Percentiles rank a stretch among this genome's conserved stretches.
Evolutionary conservation across 2,888 invertebrate species (phyloP).

Genomic region (Thumatha senex): DNA sequence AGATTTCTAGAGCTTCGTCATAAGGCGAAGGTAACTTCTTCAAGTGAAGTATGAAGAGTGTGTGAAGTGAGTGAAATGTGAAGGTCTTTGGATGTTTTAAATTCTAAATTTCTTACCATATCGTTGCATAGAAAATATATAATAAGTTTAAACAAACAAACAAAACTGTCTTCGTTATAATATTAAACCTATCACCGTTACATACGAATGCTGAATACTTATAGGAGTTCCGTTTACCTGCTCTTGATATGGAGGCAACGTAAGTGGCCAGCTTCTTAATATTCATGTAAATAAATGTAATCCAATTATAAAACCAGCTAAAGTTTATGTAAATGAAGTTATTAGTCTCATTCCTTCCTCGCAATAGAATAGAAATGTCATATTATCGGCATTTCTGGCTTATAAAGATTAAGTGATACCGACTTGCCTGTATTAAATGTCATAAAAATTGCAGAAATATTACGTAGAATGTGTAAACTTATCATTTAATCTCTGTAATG

Average conservation of each 20-base stretch:
- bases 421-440: too few relatives aligned
- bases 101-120: too few relatives aligned
- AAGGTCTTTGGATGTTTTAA: too few relatives aligned
- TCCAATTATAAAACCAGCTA: background rate
- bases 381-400: background rate
- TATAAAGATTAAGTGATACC: too few relatives aligned
- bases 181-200: background rate
- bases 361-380: background rate
- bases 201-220: background rate
- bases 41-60: too few relatives aligned
- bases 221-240: background rate
- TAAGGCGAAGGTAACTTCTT: too few relatives aligned
- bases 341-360: background rate
- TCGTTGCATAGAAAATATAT: too few relatives aligned
- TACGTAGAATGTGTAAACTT: too few relatives aligned
- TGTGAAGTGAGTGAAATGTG: too few relatives aligned
- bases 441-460: too few relatives aligned
- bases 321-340: background rate
- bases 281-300: slow-evolving; percentile 1
- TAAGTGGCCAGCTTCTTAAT: background rate
- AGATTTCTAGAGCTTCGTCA: too few relatives aligned
- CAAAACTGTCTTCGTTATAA: slow-evolving; percentile 1
- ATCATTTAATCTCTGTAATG: too few relatives aligned
- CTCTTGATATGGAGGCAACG: background rate
- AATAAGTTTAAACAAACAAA: background rate